Conservation (phyloP, 2,888 invertebrate genomes). For the Callyntrura guangdongensis region DNA sequence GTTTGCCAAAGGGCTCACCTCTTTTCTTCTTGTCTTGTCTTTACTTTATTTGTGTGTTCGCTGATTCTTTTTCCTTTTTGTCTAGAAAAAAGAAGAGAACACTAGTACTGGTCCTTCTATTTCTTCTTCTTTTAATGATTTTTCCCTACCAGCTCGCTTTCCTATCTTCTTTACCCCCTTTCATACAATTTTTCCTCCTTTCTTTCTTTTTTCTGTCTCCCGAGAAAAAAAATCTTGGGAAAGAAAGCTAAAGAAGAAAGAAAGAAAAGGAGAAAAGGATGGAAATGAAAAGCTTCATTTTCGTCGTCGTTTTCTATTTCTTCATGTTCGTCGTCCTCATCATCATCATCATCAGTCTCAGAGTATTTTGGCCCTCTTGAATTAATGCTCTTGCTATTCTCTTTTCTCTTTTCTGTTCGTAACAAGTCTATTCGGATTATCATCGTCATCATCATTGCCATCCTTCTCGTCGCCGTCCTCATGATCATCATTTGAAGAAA, state of each 20-base stretch:
- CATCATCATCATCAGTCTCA: slow-evolving; percentile 55
- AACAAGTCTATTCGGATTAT: slow-evolving; percentile 51
- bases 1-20: slow-evolving; percentile 78
- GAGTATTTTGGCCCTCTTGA: slow-evolving; percentile 69
- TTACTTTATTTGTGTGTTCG: slow-evolving; percentile 26
- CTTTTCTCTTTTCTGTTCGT: slow-evolving; percentile 43
- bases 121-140: slow-evolving; percentile 73
- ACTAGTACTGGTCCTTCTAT: slow-evolving; percentile 46
- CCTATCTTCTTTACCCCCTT: slow-evolving; percentile 46
- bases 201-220: slow-evolving; percentile 42
- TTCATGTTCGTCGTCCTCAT: slow-evolving; percentile 16
- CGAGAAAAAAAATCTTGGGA: slow-evolving; percentile 54
- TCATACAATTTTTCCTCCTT: slow-evolving; percentile 17
- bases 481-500: slow-evolving; percentile 40
- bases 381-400: slow-evolving; percentile 68
- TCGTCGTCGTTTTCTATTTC: slow-evolving; percentile 48
- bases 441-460: slow-evolving; percentile 24
- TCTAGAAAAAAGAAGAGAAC: slow-evolving; percentile 53
- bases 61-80: slow-evolving; percentile 67
- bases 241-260: slow-evolving; percentile 55
- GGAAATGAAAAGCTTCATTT: slow-evolving; percentile 62
- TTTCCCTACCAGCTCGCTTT: slow-evolving; percentile 59
- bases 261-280: slow-evolving; percentile 58
- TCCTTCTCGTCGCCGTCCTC: background rate
- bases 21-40: slow-evolving; percentile 41